A percentile compares a stretch with the other conserved stretches of the same genome.
Evolutionary conservation across 2,113 vertebrate genomes (phyloP).

Genomic region (Dicaeum eximium): DNA sequence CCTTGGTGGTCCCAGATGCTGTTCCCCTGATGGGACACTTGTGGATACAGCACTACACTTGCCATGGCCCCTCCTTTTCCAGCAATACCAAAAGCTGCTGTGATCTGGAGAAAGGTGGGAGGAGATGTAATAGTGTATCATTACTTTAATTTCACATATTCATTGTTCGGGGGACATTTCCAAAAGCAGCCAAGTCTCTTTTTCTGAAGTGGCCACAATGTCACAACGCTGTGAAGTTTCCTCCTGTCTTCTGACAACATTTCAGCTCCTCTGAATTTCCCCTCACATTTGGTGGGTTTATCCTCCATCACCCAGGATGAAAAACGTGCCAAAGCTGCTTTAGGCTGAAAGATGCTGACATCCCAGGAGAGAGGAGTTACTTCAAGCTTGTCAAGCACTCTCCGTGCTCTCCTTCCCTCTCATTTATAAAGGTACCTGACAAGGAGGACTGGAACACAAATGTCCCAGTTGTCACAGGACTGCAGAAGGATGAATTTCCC

Average conservation of each 20-base stretch:
- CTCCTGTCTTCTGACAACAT: background rate
- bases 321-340: background rate
- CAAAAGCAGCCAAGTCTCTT: background rate
- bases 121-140: background rate
- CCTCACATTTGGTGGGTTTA: background rate
- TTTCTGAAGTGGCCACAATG: background rate
- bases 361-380: background rate
- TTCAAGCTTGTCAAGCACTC: background rate
- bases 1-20: background rate
- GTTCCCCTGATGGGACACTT: background rate
- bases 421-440: background rate
- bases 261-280: background rate
- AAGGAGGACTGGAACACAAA: background rate
- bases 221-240: background rate
- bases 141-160: background rate
- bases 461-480: background rate
- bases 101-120: background rate
- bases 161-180: background rate
- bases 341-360: background rate
- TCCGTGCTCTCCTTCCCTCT: background rate
- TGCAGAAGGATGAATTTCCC: background rate
- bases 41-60: background rate
- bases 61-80: rapidly evolving
- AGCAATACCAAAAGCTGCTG: background rate
- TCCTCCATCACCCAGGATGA: background rate